phyloP scores from a whole-genome alignment of 1,140 invertebrate genomes.

The Choristoneura fumiferana region DNA sequence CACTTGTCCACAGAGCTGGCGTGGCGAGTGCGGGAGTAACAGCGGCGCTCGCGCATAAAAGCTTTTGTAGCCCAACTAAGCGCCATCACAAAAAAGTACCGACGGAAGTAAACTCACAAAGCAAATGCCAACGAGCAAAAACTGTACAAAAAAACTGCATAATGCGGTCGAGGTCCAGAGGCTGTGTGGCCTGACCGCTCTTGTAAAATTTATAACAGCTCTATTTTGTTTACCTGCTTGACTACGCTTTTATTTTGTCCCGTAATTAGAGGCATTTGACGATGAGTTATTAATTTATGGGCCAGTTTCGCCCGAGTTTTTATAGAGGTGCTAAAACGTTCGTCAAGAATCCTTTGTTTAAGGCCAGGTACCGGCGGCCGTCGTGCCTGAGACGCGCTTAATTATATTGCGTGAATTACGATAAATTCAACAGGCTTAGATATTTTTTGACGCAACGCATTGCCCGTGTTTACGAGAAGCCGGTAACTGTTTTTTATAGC shows the following conservation, averaged over 20 bases:
- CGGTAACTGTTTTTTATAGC: too few relatives aligned
- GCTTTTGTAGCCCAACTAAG: conserved; percentile 64
- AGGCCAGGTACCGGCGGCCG: conserved; percentile 3
- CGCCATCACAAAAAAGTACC: conserved; percentile 70
- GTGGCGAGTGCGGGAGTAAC: not conserved
- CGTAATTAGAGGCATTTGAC: conserved; percentile 73
- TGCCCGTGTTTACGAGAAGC: too few relatives aligned
- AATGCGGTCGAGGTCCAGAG: conserved; percentile 56
- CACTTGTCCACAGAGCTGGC: conserved; percentile 11
- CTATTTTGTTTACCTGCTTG: conserved; percentile 76
- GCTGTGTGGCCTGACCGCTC: conserved; percentile 60
- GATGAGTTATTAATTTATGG: conserved; percentile 78
- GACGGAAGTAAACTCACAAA: conserved; percentile 73
- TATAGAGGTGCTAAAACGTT: conserved; percentile 73
- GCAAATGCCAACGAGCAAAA: conserved; percentile 71
- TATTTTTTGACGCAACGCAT: not conserved
- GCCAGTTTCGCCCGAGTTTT: conserved; percentile 65
- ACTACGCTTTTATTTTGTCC: conserved; percentile 66
- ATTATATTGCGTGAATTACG: conserved; percentile 5
- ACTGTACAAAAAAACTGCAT: conserved; percentile 69
- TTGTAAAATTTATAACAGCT: conserved; percentile 77
- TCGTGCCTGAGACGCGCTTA: not conserved
- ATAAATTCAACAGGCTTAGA: conserved; percentile 1
- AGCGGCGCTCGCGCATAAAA: conserved; percentile 47
- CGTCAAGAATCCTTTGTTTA: conserved; percentile 37